Percentiles rank a stretch among this genome's conserved stretches.
These are phyloP conservation scores for Danio albolineatus DNA, from an alignment of 2,797 vertebrate genomes.

Conservation along the genomic window DNA sequence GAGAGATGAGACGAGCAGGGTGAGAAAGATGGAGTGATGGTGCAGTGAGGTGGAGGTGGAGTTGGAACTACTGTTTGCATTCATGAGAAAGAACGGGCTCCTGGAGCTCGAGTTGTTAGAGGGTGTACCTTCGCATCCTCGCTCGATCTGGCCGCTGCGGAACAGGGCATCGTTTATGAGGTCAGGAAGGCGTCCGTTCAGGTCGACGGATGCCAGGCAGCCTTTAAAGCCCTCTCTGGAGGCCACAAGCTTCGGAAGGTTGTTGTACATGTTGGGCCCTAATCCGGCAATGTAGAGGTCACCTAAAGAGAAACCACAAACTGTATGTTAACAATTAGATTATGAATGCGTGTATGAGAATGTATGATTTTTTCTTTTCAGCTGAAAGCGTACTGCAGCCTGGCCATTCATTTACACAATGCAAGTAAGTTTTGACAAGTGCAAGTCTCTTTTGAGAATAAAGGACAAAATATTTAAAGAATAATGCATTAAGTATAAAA, in stretches of 20 bases:
- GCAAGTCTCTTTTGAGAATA: no score
- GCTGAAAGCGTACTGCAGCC: no score
- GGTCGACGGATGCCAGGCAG: constrained; percentile 95
- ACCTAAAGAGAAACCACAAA: constrained; percentile 73
- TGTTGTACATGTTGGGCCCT: constrained; percentile 93
- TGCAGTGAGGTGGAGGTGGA: constrained; percentile 58
- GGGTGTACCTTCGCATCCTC: constrained; percentile 96
- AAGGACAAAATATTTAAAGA: no score
- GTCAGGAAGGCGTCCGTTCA: constrained; percentile 97
- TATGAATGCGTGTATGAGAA: constrained; percentile 62
- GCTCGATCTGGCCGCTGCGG: constrained; percentile 97
- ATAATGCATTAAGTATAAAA: no score
- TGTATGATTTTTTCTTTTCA: not conserved
- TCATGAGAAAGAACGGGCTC: constrained; percentile 70
- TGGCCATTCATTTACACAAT: no score
- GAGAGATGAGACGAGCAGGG: constrained; percentile 72
- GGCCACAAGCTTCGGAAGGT: constrained; percentile 93
- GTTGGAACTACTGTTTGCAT: constrained; percentile 75
- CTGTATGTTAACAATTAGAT: not conserved
- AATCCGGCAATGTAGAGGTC: constrained; percentile 96
- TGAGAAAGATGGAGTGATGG: constrained; percentile 70
- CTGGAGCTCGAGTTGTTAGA: constrained; percentile 71
- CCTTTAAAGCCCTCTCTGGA: constrained; percentile 98
- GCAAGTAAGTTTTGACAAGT: no score
- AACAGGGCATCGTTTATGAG: constrained; percentile 94